Base-by-base conservation (phyloP, 2,888 invertebrate species). In the Spialia ferax region DNA sequence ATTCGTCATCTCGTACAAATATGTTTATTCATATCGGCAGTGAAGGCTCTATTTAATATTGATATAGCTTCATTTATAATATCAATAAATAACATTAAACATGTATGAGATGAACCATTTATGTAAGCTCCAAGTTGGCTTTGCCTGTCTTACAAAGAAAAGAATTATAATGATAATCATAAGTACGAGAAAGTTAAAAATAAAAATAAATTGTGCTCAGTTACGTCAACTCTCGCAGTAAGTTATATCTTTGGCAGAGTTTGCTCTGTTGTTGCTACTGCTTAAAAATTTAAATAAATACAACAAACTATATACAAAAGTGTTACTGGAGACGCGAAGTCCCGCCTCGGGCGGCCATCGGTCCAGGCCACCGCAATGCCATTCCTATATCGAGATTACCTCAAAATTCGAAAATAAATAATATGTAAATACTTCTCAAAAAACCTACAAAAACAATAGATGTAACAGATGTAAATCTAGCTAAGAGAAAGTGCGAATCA, bases 141-240 rank as follows among this genome's bases (percentile, higher is more conserved):
- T 62, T 57, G 69, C 54, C 70, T 69, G 68, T 70, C 69, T 65
- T 69, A 72, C 62, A 42, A 61, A 70, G 45, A 64, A 71, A 74
- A 57, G 26, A n/a, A n/a, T n/a, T 59, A 61, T 4, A 0, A 32
- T 10, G 10, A 45, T 45, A 55, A 59, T 38, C 23, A 23, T 63
- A 26, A 20, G 7, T 42, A 42, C 38, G 15, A 42, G 20, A 63
- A 48, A 56, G 15, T 20, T 63, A 13, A 29, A 32, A 50, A n/a
- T 7, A 70, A 69, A 59, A 13, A 20, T 18, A 72, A 74, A 71
- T 74, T 75, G 76, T 75, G 76, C 75, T 72, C 71, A n/a, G n/a
- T n/a, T n/a, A n/a, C n/a, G n/a, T n/a, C n/a, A n/a, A n/a, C n/a
- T n/a, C n/a, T 64, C 57, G 48, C 64, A 50, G 32, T 56, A 57